These are phyloP conservation scores for Acanthosepion lycidas DNA, from an alignment of 2,888 invertebrate genomes.

Conservation along the genomic window DNA sequence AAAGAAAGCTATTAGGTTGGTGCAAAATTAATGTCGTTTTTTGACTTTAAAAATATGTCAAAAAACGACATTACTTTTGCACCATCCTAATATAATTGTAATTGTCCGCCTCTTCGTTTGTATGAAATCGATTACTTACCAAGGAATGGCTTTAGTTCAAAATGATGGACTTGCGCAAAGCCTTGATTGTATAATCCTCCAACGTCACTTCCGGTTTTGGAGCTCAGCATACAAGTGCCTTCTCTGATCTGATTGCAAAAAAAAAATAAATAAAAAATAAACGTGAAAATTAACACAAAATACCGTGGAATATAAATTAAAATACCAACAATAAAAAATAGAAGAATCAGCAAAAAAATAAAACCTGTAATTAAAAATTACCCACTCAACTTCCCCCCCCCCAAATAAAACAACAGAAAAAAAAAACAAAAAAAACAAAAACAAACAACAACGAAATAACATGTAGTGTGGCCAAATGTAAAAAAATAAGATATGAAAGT, in stretches of 20 bases:
- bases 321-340: neutral
- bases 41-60: no score
- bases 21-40: no score
- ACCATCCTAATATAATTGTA: no score
- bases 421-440: no score
- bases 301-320: neutral
- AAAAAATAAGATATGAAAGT: no score
- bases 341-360: neutral
- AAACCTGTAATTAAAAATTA: no score
- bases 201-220: constrained; percentile 71
- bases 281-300: neutral
- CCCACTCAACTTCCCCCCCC: neutral
- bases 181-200: constrained; percentile 69
- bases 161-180: constrained; percentile 69
- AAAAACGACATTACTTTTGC: no score
- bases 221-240: constrained; percentile 69
- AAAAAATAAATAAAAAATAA: neutral
- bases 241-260: constrained; percentile 63
- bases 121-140: constrained; percentile 56
- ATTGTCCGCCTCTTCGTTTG: fast-evolving
- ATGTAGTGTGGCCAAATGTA: no score
- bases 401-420: neutral
- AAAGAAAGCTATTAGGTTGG: no score
- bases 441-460: no score
- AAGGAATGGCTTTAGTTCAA: constrained; percentile 72